These are phyloP conservation scores for Ciconia maguari DNA, from an alignment of 2,113 vertebrate species.

Conservation along the genomic window DNA sequence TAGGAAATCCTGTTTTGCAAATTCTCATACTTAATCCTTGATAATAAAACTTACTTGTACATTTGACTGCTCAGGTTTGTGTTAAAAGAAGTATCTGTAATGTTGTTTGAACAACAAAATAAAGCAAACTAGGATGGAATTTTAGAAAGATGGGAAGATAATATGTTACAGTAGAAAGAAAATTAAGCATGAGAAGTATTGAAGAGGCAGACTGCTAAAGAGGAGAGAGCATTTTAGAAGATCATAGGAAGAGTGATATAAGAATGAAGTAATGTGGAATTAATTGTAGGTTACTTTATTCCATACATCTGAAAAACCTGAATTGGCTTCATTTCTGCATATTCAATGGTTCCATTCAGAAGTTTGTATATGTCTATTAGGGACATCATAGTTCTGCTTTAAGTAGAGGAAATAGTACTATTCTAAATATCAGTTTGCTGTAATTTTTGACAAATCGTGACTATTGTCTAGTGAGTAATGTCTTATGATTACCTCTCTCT, in stretches of 20 bases:
- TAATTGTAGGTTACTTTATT: slow-evolving; percentile 2
- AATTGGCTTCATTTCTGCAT: background rate
- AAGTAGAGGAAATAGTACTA: background rate
- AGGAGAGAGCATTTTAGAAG: background rate
- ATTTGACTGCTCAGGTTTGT: background rate
- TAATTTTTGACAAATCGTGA: background rate
- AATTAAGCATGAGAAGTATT: background rate
- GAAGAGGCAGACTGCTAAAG: background rate
- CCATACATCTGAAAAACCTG: background rate
- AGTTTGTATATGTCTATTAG: background rate
- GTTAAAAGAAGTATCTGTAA: background rate
- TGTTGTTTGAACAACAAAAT: background rate
- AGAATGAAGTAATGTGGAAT: background rate
- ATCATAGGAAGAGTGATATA: background rate
- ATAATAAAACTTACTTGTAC: background rate
- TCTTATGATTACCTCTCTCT: background rate
- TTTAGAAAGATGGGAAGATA: background rate
- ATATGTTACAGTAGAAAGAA: background rate
- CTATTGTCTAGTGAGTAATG: background rate
- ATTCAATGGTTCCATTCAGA: background rate
- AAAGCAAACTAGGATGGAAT: background rate
- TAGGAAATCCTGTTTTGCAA: background rate
- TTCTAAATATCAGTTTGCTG: background rate
- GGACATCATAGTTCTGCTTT: background rate
- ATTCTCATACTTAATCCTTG: background rate